A percentile compares a stretch with the other conserved stretches of the same genome.
Evolutionary conservation across 2,888 invertebrate species (phyloP).

Genomic region (Drosophila lacicola): DNA sequence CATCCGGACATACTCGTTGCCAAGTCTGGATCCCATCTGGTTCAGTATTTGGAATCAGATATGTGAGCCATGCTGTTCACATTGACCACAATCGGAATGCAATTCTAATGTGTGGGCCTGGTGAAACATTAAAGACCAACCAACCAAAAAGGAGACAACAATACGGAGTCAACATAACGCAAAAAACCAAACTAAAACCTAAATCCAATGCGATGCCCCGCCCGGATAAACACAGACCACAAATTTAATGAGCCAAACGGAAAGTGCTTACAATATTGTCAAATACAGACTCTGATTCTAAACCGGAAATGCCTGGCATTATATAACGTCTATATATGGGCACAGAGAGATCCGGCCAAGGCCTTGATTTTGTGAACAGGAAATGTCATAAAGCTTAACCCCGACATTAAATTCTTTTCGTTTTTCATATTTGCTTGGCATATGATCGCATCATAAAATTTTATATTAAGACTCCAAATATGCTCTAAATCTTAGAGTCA

Average conservation of each 20-base stretch:
- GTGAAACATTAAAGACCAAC: slow-evolving; percentile 56
- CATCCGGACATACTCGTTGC: too few relatives aligned
- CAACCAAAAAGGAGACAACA: slow-evolving; percentile 13
- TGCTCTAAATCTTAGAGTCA: slow-evolving; percentile 1
- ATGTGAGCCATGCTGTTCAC: slow-evolving; percentile 23
- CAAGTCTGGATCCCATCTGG: slow-evolving; percentile 5
- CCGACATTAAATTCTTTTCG: neutral
- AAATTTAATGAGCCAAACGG: slow-evolving; percentile 29
- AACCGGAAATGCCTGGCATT: slow-evolving; percentile 16
- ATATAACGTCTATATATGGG: too few relatives aligned
- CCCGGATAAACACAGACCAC: slow-evolving; percentile 14
- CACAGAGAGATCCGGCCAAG: neutral
- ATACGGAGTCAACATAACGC: slow-evolving; percentile 23
- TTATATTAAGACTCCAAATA: slow-evolving; percentile 10
- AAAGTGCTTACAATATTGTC: slow-evolving; percentile 13
- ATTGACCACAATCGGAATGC: slow-evolving; percentile 57
- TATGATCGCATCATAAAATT: slow-evolving; percentile 41
- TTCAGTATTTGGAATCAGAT: slow-evolving; percentile 11
- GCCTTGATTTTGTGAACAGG: slow-evolving; percentile 22
- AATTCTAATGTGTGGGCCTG: slow-evolving; percentile 66
- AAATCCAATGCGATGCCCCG: neutral
- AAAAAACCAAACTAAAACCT: neutral
- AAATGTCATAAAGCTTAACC: slow-evolving; percentile 33
- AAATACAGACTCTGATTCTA: slow-evolving; percentile 9
- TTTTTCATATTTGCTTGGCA: neutral